phyloP scores from a whole-genome alignment of 2,888 invertebrate species.

The Tachina grossa region DNA sequence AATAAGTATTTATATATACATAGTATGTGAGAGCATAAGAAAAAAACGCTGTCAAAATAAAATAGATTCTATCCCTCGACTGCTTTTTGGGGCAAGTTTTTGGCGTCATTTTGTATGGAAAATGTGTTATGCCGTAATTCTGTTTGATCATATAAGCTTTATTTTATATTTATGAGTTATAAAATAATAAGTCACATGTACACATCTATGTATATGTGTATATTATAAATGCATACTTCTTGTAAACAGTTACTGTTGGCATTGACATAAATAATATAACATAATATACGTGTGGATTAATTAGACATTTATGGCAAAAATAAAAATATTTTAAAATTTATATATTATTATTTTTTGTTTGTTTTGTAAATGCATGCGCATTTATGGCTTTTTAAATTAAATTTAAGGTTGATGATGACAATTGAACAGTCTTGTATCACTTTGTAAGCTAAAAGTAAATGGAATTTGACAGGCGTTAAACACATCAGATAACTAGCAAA shows the following conservation, averaged over 20 bases:
- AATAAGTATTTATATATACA: too few relatives aligned
- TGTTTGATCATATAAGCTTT: too few relatives aligned
- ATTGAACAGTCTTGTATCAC: conserved; percentile 23
- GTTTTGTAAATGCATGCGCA: not conserved
- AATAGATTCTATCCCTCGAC: too few relatives aligned
- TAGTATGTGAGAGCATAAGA: too few relatives aligned
- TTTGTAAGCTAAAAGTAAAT: conserved; percentile 3
- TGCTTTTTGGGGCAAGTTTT: too few relatives aligned
- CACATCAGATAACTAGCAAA: conserved; percentile 30
- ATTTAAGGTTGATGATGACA: conserved; percentile 14
- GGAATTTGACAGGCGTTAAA: conserved; percentile 47
- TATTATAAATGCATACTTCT: conserved; percentile 4
- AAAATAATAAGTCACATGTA: too few relatives aligned
- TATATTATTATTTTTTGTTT: not conserved
- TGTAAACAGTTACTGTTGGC: conserved; percentile 30
- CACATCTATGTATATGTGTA: not conserved
- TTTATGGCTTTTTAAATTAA: conserved; percentile 10
- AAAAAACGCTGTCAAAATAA: too few relatives aligned
- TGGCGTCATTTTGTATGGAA: too few relatives aligned
- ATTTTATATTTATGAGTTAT: too few relatives aligned
- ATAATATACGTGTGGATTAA: conserved; percentile 18
- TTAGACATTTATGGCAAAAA: conserved; percentile 19
- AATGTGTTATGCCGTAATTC: too few relatives aligned
- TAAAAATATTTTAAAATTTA: not conserved
- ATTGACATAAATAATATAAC: conserved; percentile 49